These are phyloP conservation scores for Dendrolimus houi DNA, from an alignment of 2,888 invertebrate genomes.

Conservation along the genomic window DNA sequence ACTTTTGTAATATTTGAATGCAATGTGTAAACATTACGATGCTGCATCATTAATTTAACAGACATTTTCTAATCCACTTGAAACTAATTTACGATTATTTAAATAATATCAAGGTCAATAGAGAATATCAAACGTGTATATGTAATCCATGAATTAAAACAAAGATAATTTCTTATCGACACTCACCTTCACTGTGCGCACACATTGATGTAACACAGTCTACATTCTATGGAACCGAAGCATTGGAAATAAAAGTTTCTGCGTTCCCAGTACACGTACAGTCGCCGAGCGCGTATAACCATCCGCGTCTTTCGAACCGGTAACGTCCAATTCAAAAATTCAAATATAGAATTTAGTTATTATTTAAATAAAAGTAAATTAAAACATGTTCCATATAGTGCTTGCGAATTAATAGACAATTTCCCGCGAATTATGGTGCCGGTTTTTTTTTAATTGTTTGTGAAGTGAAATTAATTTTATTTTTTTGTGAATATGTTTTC, in stretches of 20 bases:
- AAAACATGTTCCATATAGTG: constrained; percentile 23
- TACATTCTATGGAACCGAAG: constrained; percentile 23
- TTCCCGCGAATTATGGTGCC: neutral
- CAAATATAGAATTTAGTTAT: neutral
- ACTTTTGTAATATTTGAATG: too few species aligned
- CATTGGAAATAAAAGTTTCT: constrained; percentile 47
- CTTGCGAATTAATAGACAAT: constrained; percentile 1
- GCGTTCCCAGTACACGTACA: constrained; percentile 44
- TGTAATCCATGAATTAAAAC: neutral
- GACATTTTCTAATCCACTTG: too few species aligned
- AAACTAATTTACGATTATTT: too few species aligned
- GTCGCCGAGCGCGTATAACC: constrained; percentile 36
- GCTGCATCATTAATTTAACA: too few species aligned
- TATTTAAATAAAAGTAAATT: constrained; percentile 9
- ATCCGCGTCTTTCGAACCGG: constrained; percentile 46
- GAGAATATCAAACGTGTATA: constrained; percentile 20
- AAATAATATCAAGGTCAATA: too few species aligned
- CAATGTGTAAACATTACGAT: too few species aligned
- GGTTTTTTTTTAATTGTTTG: constrained; percentile 7
- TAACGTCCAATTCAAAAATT: constrained; percentile 30
- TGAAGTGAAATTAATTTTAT: constrained; percentile 14
- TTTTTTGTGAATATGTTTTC: constrained; percentile 12
- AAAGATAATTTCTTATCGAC: constrained; percentile 11
- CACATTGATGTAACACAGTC: constrained; percentile 14
- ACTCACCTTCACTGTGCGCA: constrained; percentile 14